These are phyloP conservation scores for Drosophila rufa DNA, from an alignment of 1,140 invertebrate genomes.

Conservation along the genomic window DNA sequence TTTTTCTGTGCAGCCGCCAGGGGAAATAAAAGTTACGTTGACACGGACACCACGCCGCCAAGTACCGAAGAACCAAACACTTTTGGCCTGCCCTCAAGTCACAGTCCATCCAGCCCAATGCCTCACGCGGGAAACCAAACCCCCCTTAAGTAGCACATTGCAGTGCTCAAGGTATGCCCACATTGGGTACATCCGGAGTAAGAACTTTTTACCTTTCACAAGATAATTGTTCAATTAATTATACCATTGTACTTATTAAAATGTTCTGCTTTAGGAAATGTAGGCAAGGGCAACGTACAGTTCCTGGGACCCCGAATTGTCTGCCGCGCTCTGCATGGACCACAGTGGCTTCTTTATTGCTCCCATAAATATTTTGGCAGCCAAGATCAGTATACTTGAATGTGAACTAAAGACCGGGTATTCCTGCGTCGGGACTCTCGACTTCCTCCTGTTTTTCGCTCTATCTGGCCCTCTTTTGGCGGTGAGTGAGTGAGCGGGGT, in stretches of 20 bases:
- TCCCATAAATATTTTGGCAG: too few species aligned
- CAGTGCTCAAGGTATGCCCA: constrained; percentile 9
- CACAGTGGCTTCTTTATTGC: too few species aligned
- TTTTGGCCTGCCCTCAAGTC: constrained; percentile 60
- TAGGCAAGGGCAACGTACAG: too few species aligned
- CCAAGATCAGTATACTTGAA: too few species aligned
- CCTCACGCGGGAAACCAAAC: constrained; percentile 5
- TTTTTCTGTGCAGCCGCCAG: constrained; percentile 58
- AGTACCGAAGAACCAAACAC: constrained; percentile 67
- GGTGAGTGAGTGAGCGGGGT: constrained; percentile 32
- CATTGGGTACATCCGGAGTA: too few species aligned
- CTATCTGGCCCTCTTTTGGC: constrained; percentile 29
- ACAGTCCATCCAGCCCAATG: constrained; percentile 52
- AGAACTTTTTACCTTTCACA: too few species aligned
- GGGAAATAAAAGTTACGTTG: constrained; percentile 82
- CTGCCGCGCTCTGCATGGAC: too few species aligned
- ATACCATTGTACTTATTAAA: too few species aligned
- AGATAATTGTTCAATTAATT: too few species aligned
- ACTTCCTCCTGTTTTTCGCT: constrained; percentile 7
- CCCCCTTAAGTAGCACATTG: constrained; percentile 7
- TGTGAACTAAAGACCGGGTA: background rate
- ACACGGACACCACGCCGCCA: constrained; percentile 71
- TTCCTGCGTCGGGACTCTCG: background rate
- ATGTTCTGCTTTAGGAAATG: too few species aligned
- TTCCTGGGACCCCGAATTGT: too few species aligned